Conservation (phyloP, 2,797 vertebrate species). For the Rallus crepitans region DNA sequence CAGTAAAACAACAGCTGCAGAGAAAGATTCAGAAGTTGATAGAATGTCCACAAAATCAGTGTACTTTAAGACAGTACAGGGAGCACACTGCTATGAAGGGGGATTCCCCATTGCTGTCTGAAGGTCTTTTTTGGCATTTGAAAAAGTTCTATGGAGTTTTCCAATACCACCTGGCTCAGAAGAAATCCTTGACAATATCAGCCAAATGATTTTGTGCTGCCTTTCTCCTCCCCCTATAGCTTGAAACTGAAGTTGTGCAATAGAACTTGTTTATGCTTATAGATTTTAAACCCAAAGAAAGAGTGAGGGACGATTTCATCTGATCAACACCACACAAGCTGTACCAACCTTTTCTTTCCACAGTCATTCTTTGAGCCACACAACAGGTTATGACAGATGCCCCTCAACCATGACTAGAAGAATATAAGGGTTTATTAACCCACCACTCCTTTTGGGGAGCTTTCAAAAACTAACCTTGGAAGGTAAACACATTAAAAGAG, state of each 20-base stretch:
- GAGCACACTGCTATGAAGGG: not conserved
- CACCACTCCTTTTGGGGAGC: not conserved
- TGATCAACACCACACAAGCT: not conserved
- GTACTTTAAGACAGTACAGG: not conserved
- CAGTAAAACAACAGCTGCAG: not conserved
- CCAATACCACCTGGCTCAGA: not conserved
- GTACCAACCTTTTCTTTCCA: not conserved
- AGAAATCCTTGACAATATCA: not conserved
- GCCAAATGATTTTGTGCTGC: not conserved
- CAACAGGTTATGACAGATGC: not conserved
- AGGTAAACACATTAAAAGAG: not conserved
- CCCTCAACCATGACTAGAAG: not conserved
- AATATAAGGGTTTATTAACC: not conserved
- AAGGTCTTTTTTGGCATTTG: not conserved
- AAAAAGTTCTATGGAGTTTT: not conserved
- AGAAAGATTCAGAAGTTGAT: not conserved
- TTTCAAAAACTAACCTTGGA: not conserved
- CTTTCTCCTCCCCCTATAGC: not conserved
- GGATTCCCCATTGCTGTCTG: not conserved
- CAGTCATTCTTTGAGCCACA: not conserved
- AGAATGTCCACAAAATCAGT: fast-evolving
- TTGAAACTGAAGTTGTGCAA: not conserved
- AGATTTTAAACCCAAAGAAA: not conserved
- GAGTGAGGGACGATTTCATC: not conserved
- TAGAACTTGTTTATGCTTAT: not conserved